Conservation (phyloP, 2,888 invertebrate species). For the Anthoptus insignis region DNA sequence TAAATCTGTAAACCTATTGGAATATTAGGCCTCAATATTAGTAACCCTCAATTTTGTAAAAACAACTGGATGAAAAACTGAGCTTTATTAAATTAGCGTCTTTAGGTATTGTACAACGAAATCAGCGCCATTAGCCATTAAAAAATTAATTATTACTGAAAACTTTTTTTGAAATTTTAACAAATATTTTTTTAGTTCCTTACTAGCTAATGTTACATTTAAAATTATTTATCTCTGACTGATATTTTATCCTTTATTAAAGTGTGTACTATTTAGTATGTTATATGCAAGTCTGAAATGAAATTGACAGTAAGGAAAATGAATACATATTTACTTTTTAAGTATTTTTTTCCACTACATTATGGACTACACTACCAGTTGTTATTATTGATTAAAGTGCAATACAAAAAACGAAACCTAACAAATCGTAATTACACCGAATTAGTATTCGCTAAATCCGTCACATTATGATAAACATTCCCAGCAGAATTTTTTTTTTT, state of each 20-base stretch:
- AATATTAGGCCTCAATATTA: slow-evolving; percentile 12
- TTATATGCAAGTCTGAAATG: slow-evolving; percentile 32
- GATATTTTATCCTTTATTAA: slow-evolving; percentile 34
- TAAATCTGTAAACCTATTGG: slow-evolving; percentile 4
- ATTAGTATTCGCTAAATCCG: slow-evolving; percentile 24
- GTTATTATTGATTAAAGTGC: background rate
- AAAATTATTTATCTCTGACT: slow-evolving; percentile 37
- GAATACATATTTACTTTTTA: slow-evolving; percentile 27
- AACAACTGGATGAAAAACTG: slow-evolving; percentile 26
- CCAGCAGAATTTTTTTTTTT: slow-evolving; percentile 52
- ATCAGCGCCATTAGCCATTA: slow-evolving; percentile 52
- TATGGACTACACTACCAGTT: background rate
- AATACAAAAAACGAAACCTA: background rate
- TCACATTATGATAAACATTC: slow-evolving; percentile 49
- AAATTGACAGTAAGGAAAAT: slow-evolving; percentile 24
- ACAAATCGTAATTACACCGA: slow-evolving; percentile 22
- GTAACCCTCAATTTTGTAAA: background rate
- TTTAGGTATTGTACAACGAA: slow-evolving; percentile 66
- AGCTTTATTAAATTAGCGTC: slow-evolving; percentile 60
- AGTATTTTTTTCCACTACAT: slow-evolving; percentile 17
- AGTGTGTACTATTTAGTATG: slow-evolving; percentile 27
- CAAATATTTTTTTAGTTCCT: slow-evolving; percentile 53
- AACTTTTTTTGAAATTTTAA: slow-evolving; percentile 50
- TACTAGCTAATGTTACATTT: slow-evolving; percentile 46
- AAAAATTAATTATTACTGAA: slow-evolving; percentile 38